A percentile compares a stretch with the other conserved stretches of the same genome.
phyloP scores from a whole-genome alignment of 2,797 vertebrate species.

The Melanogrammus aeglefinus region DNA sequence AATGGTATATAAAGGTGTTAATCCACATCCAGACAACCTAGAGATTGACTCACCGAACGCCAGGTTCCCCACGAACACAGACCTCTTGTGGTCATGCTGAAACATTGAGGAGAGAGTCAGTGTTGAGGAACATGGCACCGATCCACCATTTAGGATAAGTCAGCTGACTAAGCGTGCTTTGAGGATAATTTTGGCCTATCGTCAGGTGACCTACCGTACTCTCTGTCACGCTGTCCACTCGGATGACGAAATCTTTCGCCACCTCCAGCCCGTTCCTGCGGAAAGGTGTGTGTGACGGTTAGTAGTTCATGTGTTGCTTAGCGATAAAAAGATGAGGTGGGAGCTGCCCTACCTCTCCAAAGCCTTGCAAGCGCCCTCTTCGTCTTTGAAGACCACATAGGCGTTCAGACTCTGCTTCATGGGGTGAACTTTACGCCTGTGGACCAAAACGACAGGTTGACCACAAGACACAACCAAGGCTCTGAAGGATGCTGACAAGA shows the following conservation, averaged over 20 bases:
- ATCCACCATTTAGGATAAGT: not conserved
- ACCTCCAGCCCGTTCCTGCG: constrained; percentile 87
- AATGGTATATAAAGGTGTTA: no score
- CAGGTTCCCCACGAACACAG: constrained; percentile 91
- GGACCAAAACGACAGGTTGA: constrained; percentile 4
- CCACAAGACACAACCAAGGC: not conserved
- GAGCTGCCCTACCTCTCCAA: constrained; percentile 73
- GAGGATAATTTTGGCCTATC: not conserved
- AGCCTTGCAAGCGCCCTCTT: constrained; percentile 73
- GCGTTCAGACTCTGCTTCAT: constrained; percentile 87
- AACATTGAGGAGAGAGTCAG: not conserved
- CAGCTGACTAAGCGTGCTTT: constrained; percentile 65
- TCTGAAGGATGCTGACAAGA: no score
- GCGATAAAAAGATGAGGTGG: not conserved
- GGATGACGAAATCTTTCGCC: constrained; percentile 80
- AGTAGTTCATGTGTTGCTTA: not conserved
- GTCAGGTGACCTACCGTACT: constrained; percentile 64
- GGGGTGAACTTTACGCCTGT: constrained; percentile 84
- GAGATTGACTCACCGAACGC: constrained; percentile 83
- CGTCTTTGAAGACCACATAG: constrained; percentile 87
- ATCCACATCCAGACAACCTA: not conserved
- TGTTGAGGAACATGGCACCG: not conserved
- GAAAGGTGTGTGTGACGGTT: not conserved
- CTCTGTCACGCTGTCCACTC: constrained; percentile 83
- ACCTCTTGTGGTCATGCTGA: constrained; percentile 86